A percentile compares a stretch with the other conserved stretches of the same genome.
Conservation (phyloP, 2,797 vertebrate genomes). For the Takifugu rubripes region DNA sequence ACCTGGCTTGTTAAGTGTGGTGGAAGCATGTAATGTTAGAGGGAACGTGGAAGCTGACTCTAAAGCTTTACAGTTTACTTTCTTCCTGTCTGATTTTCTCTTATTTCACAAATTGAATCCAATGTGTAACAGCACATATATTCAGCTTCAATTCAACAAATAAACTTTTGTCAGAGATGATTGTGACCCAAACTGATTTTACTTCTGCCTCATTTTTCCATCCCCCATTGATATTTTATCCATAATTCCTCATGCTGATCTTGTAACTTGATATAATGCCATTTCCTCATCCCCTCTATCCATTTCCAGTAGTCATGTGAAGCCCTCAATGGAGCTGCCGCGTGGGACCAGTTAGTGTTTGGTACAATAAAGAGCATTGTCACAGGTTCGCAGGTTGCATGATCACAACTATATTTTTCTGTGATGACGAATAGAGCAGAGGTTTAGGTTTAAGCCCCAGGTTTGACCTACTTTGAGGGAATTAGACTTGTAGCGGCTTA, state of each 20-base stretch:
- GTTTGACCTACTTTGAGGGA: conserved; percentile 52
- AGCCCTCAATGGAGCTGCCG: conserved; percentile 39
- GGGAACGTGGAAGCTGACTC: not conserved
- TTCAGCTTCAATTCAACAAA: no score
- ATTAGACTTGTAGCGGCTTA: conserved; percentile 35
- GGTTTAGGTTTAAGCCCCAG: conserved; percentile 32
- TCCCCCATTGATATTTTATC: conserved; percentile 5
- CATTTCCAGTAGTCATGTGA: conserved; percentile 45
- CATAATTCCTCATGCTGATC: conserved; percentile 13
- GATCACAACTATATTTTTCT: conserved; percentile 13
- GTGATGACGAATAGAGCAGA: conserved; percentile 12
- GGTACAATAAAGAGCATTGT: conserved; percentile 8
- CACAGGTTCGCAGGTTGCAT: conserved; percentile 6
- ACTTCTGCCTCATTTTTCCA: not conserved
- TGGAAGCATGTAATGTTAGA: conserved; percentile 16
- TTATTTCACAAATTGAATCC: no score
- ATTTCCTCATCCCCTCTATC: conserved; percentile 14
- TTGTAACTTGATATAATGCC: conserved; percentile 18
- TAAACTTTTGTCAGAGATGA: no score
- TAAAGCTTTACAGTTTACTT: not conserved
- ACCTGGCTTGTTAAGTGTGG: conserved; percentile 4
- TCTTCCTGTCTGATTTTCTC: not conserved
- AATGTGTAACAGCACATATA: no score
- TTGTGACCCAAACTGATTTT: not conserved
- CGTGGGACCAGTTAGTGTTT: conserved; percentile 14